Conservation (phyloP, 1,140 invertebrate species). For the Eufriesea mexicana region DNA sequence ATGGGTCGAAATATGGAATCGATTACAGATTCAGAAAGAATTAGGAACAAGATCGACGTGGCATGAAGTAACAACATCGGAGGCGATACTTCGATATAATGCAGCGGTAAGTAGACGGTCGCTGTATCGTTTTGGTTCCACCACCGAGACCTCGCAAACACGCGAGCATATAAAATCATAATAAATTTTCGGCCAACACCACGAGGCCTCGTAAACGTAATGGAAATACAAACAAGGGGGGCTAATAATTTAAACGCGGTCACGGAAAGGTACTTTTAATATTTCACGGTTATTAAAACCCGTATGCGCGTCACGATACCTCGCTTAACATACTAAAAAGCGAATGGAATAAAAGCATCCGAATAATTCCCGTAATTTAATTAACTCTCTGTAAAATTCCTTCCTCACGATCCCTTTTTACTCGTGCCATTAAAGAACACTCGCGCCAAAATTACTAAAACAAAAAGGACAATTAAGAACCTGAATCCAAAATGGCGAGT, state of each 20-base stretch:
- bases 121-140: constrained; percentile 9
- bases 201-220: constrained; percentile 3
- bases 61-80: constrained; percentile 4
- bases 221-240: constrained; percentile 2
- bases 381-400: too few relatives aligned
- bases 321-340: not conserved
- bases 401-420: too few relatives aligned
- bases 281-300: constrained; percentile 13
- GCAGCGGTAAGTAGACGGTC: constrained; percentile 27
- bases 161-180: constrained; percentile 36
- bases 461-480: too few relatives aligned
- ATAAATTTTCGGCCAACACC: constrained; percentile 32
- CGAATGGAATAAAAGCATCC: not conserved
- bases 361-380: too few relatives aligned
- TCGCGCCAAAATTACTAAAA: too few relatives aligned
- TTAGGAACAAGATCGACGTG: constrained; percentile 2
- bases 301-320: not conserved
- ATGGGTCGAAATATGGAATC: not conserved
- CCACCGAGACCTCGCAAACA: not conserved
- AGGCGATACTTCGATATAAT: constrained; percentile 17
- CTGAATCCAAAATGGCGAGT: too few relatives aligned
- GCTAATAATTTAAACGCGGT: constrained; percentile 8
- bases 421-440: too few relatives aligned
- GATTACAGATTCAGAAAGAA: not conserved
- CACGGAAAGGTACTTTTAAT: not conserved